phyloP scores from a whole-genome alignment of 2,797 vertebrate genomes.

The Dryobates pubescens region DNA sequence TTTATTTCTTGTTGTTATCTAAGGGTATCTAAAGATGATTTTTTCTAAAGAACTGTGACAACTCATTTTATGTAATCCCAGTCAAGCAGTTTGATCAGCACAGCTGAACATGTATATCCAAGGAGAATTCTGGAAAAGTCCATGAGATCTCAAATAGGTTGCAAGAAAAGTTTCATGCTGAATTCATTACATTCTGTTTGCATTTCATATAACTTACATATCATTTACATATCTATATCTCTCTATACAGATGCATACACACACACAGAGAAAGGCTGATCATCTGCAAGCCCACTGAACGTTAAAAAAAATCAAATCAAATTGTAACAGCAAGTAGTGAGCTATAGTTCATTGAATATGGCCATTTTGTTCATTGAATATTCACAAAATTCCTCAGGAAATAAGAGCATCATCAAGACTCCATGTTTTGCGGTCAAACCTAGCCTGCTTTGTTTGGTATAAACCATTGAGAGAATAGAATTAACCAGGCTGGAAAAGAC shows the following conservation, averaged over 20 bases:
- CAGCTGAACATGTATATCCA: not conserved
- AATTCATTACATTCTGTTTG: not conserved
- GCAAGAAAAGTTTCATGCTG: not conserved
- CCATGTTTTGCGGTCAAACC: not conserved
- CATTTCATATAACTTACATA: not conserved
- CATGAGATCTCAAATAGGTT: not conserved
- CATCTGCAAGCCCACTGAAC: not conserved
- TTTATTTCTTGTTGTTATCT: not conserved
- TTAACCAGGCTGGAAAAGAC: too few relatives aligned
- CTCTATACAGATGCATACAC: not conserved
- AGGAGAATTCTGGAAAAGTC: not conserved
- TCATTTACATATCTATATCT: not conserved
- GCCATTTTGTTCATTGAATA: not conserved
- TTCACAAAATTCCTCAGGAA: not conserved
- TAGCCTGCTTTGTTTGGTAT: not conserved
- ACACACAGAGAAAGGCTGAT: not conserved
- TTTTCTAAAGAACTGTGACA: not conserved
- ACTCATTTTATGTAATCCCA: not conserved
- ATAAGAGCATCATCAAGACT: not conserved
- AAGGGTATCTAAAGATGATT: not conserved
- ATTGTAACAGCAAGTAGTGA: not conserved
- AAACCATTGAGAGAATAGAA: not conserved
- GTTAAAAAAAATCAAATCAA: not conserved
- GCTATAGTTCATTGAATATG: not conserved
- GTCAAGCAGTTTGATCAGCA: not conserved